Percentiles rank a stretch among this genome's conserved stretches.
Conservation (phyloP, 2,888 invertebrate genomes). For the Amblyjoppa fuscipennis region DNA sequence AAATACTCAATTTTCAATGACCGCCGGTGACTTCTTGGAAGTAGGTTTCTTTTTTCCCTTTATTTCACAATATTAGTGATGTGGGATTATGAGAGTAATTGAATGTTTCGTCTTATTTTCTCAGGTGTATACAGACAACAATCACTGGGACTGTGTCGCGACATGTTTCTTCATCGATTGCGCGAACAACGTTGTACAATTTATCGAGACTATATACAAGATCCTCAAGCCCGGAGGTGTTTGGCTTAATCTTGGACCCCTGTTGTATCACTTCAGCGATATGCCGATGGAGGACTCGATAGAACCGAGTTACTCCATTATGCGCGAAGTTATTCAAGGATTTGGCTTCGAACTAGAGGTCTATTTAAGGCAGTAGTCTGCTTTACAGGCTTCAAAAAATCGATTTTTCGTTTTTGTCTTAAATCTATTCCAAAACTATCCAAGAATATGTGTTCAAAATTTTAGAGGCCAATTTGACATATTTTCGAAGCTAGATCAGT, state of each 20-base stretch:
- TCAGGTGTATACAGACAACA: constrained; percentile 89
- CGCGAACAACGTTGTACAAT: constrained; percentile 97
- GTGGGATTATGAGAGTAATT: neutral
- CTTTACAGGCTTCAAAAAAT: no score
- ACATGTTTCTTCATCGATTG: constrained; percentile 99
- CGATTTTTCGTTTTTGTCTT: no score
- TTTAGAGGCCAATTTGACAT: no score
- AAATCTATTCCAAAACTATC: no score
- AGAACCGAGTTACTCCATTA: constrained; percentile 96
- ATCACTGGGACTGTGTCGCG: constrained; percentile 96
- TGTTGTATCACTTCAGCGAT: constrained; percentile 96
- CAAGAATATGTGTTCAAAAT: no score
- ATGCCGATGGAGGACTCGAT: constrained; percentile 95
- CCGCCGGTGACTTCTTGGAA: constrained; percentile 98
- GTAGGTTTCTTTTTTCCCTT: constrained; percentile 85
- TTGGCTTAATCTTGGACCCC: constrained; percentile 96
- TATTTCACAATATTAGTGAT: neutral
- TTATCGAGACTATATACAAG: constrained; percentile 96
- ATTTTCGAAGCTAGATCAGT: no score
- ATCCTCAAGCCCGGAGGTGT: constrained; percentile 95
- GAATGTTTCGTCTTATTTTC: constrained; percentile 38
- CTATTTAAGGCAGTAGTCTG: no score
- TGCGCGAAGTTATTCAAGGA: constrained; percentile 91
- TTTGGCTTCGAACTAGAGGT: constrained; percentile 94
- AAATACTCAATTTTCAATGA: constrained; percentile 94